These are phyloP conservation scores for Eustalomyia histrio DNA, from an alignment of 2,888 invertebrate genomes.

Conservation along the genomic window DNA sequence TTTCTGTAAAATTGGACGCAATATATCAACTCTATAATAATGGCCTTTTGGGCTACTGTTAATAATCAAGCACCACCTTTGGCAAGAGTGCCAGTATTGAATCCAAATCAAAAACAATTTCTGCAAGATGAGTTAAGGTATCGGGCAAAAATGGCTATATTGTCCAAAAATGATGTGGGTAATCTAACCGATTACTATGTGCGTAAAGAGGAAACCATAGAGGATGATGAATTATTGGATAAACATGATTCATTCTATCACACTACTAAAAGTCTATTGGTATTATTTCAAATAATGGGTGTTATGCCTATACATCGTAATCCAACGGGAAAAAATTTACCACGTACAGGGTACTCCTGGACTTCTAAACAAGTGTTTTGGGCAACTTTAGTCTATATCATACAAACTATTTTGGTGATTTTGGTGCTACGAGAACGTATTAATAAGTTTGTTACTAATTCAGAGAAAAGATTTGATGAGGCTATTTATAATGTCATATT, in stretches of 20 bases:
- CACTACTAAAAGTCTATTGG: slow-evolving; percentile 86
- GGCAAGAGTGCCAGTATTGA: slow-evolving; percentile 75
- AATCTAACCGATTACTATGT: slow-evolving; percentile 74
- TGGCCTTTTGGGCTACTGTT: slow-evolving; percentile 76
- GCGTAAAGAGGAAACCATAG: slow-evolving; percentile 79
- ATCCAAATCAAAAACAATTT: slow-evolving; percentile 79
- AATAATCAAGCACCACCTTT: slow-evolving; percentile 69
- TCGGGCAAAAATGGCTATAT: slow-evolving; percentile 73
- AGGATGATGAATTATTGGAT: slow-evolving; percentile 83
- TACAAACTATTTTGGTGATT: slow-evolving; percentile 83
- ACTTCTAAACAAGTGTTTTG: slow-evolving; percentile 84
- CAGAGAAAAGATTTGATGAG: slow-evolving; percentile 86
- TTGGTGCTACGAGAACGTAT: slow-evolving; percentile 81
- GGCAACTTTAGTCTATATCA: slow-evolving; percentile 83
- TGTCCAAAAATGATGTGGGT: slow-evolving; percentile 64
- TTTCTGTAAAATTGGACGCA: background rate
- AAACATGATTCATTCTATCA: slow-evolving; percentile 86
- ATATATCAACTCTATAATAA: slow-evolving; percentile 50
- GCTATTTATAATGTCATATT: slow-evolving; percentile 88
- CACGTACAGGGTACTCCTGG: slow-evolving; percentile 83
- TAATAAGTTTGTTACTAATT: slow-evolving; percentile 81
- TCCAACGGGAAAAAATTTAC: slow-evolving; percentile 80
- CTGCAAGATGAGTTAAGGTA: slow-evolving; percentile 77
- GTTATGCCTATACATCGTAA: slow-evolving; percentile 87
- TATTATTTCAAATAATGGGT: slow-evolving; percentile 87